Conservation (phyloP, 2,888 invertebrate genomes). For the Patella ulyssiponensis region DNA sequence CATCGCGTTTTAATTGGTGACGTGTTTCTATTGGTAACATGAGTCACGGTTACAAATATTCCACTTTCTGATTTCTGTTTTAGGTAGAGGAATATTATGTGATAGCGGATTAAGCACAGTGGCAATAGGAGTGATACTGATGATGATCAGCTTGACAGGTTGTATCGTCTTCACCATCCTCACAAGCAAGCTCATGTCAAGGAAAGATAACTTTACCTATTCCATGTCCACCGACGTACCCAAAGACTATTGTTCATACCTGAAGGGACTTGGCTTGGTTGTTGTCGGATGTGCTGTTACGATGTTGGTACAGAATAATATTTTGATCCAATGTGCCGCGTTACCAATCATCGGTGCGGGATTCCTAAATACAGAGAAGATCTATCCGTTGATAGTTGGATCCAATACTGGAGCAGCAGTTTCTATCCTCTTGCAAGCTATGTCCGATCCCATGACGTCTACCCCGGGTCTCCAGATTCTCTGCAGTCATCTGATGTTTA, state of each 20-base stretch:
- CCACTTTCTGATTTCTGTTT: too few relatives aligned
- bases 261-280: neutral
- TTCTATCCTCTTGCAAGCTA: neutral
- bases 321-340: neutral
- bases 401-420: neutral
- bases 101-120: too few relatives aligned
- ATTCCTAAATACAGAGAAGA: neutral
- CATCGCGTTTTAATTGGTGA: too few relatives aligned
- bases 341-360: neutral
- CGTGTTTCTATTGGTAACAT: too few relatives aligned
- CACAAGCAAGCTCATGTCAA: too few relatives aligned
- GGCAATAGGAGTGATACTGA: too few relatives aligned
- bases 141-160: too few relatives aligned
- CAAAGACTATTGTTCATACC: neutral
- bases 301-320: neutral
- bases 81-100: too few relatives aligned
- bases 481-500: neutral
- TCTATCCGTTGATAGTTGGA: neutral
- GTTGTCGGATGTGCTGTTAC: neutral
- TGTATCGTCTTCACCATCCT: too few relatives aligned
- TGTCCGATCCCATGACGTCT: neutral
- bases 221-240: neutral
- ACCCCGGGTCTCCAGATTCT: neutral
- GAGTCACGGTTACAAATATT: too few relatives aligned
- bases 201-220: too few relatives aligned